phyloP scores from a whole-genome alignment of 2,888 invertebrate species.

The Metellina segmentata region DNA sequence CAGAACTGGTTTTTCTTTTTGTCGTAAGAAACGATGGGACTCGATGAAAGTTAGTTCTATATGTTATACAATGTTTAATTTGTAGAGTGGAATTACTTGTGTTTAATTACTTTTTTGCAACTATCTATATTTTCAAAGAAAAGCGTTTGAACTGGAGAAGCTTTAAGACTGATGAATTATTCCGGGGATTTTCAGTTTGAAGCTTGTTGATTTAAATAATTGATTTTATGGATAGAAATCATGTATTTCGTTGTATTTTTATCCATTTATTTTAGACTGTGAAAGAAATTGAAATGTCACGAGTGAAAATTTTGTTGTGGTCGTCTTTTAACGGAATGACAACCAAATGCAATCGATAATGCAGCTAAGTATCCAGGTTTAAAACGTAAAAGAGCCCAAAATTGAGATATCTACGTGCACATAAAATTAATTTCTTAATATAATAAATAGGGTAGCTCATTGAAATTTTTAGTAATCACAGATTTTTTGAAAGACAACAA shows the following conservation, averaged over 20 bases:
- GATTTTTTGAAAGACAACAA: too few species aligned
- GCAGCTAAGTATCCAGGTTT: too few species aligned
- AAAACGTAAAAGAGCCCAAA: too few species aligned
- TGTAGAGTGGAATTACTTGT: not conserved
- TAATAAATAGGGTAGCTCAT: too few species aligned
- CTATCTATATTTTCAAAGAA: not conserved
- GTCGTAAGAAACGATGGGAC: not conserved
- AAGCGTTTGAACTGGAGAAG: not conserved
- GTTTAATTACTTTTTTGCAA: not conserved
- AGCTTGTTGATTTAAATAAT: not conserved
- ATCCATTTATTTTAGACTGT: too few species aligned
- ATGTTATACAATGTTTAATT: not conserved
- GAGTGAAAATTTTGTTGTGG: too few species aligned
- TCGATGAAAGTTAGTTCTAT: not conserved
- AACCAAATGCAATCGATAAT: too few species aligned
- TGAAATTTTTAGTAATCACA: too few species aligned
- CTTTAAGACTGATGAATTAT: not conserved
- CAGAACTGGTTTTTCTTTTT: not conserved
- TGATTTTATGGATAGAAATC: not conserved
- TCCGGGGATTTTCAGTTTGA: not conserved
- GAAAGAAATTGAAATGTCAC: too few species aligned
- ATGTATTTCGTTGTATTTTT: not conserved
- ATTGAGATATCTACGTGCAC: too few species aligned
- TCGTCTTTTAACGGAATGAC: too few species aligned
- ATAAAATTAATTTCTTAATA: too few species aligned